Base-by-base conservation (phyloP, 1,140 invertebrate species). In the Philotrypesis tridentata region DNA sequence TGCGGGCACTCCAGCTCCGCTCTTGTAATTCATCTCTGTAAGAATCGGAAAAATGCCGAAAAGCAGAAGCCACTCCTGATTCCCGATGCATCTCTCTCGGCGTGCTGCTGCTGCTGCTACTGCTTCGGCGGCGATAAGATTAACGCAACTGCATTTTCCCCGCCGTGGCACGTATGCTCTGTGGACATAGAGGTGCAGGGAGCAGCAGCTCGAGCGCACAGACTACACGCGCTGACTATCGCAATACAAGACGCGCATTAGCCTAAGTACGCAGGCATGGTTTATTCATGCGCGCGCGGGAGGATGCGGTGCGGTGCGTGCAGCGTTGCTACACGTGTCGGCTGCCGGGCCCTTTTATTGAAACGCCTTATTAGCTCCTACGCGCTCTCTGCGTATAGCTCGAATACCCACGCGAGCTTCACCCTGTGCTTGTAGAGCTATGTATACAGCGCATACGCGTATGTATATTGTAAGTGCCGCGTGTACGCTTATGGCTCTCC, bases 201-300 rank as follows among this genome's bases (percentile, higher is more conserved):
- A n/a, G 55, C n/a, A 14, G 14, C 55, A 11, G 12, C 33, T 37
- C 33, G 33, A n/a, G n/a, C n/a, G n/a, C n/a, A n/a, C n/a, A n/a
- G n/a, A n/a, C 33, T 37, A 37, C 33, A 37, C 33, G 4, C 33
- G 5, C 1, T 4, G 43, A 2, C 43, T 48, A 55, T 55, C 48
- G 48, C 5, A 55, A 29, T 7, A 65, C n/a, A 23, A 9, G 9
- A 21, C 23, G 23, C 63, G 25, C 67, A 70, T 70, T 70, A 70
- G 67, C 67, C 67, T 23, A 70, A 70, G 40, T 72, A 33, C 40
- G 33, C 37, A 11, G 23, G 70, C 33, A 43, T 43, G 37, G 37
- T 40, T 72, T 43, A 43, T 72, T 43, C 70, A 43, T 72, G 68
- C 48, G 40, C 40, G 40, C 40, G 48, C 33, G 33, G 33, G 33